Conservation (phyloP, 2,113 vertebrate species). For the Sitta europaea region DNA sequence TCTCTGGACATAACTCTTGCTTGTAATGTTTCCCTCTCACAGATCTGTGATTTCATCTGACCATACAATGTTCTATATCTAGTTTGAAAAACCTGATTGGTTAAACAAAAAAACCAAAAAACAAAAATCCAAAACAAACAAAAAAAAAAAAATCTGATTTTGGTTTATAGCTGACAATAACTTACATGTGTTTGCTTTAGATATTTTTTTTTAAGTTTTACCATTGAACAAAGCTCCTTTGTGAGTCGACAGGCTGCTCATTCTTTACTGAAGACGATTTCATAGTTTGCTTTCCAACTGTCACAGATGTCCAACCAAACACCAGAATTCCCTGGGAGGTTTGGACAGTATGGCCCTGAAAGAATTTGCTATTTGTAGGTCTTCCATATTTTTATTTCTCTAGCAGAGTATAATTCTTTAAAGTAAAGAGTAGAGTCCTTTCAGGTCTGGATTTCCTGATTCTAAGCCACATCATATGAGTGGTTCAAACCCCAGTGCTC, state of each 20-base stretch:
- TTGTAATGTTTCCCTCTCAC: not conserved
- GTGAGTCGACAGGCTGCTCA: not conserved
- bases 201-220: not conserved
- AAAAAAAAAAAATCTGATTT: not conserved
- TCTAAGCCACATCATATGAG: not conserved
- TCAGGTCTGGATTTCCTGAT: not conserved
- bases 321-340: not conserved
- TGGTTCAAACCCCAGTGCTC: not conserved
- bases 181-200: not conserved
- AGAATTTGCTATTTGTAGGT: not conserved
- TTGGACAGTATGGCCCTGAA: not conserved
- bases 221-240: not conserved
- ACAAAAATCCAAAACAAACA: too few relatives aligned
- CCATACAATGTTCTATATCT: not conserved
- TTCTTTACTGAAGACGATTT: not conserved
- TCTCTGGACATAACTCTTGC: not conserved
- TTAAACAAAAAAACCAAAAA: not conserved
- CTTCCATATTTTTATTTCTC: not conserved
- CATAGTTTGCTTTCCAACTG: not conserved
- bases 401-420: not conserved
- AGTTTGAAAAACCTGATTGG: rapidly evolving
- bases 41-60: not conserved
- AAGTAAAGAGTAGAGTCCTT: not conserved
- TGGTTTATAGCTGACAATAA: not conserved
- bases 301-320: not conserved